phyloP scores from a whole-genome alignment of 1,140 invertebrate species.

The Oedothorax gibbosus region DNA sequence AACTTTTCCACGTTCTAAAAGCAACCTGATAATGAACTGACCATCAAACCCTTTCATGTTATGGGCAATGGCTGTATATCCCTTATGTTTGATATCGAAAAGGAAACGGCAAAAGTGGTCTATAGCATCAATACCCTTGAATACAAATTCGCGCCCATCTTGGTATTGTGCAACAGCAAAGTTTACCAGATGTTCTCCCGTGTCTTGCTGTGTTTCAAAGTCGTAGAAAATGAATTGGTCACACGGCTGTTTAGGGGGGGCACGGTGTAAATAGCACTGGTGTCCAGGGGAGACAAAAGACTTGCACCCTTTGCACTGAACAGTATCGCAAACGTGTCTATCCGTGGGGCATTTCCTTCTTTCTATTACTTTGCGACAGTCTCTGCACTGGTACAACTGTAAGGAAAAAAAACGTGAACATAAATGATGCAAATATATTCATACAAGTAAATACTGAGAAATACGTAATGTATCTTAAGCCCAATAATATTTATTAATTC shows the following conservation, averaged over 20 bases:
- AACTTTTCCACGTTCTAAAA: slow-evolving; percentile 19
- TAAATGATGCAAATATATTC: not conserved
- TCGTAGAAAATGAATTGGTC: slow-evolving; percentile 22
- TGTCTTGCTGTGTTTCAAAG: slow-evolving; percentile 10
- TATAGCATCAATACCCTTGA: not conserved
- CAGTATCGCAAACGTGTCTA: not conserved
- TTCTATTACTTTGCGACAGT: not conserved
- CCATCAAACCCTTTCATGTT: slow-evolving; percentile 38
- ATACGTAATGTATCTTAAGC: too few relatives aligned
- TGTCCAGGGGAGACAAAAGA: not conserved
- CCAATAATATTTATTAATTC: not conserved
- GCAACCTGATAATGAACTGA: slow-evolving; percentile 16
- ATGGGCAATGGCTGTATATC: slow-evolving; percentile 29
- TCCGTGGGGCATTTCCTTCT: not conserved
- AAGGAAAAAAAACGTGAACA: not conserved
- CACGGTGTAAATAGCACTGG: not conserved
- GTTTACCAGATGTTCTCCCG: not conserved
- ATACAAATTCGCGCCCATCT: not conserved
- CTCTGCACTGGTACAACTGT: slow-evolving; percentile 1
- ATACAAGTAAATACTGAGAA: not conserved
- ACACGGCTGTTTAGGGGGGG: not conserved
- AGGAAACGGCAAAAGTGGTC: slow-evolving; percentile 4
- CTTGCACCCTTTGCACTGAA: not conserved
- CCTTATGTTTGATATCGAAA: slow-evolving; percentile 5
- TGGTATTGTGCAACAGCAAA: slow-evolving; percentile 10